Evolutionary conservation across 2,797 vertebrate species (phyloP).

Genomic region (Lycodopsis pacificus): DNA sequence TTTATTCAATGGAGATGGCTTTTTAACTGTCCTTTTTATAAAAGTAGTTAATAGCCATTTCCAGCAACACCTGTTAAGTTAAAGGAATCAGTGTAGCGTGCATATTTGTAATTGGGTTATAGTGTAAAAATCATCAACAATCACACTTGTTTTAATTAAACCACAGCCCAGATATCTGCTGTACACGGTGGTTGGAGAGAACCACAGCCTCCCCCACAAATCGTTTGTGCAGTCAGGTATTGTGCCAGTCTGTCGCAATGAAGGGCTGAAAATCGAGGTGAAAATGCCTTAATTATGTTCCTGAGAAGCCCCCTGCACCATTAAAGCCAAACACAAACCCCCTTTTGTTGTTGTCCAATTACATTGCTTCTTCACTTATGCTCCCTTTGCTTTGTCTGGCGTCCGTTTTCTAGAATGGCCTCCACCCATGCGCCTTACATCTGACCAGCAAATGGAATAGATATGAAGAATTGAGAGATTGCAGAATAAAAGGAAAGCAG

Average conservation of each 20-base stretch:
- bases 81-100: background rate
- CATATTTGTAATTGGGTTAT: slow-evolving; percentile 14
- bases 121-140: slow-evolving; percentile 4
- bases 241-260: slow-evolving; percentile 60
- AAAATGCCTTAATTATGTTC: slow-evolving; percentile 68
- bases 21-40: background rate
- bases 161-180: slow-evolving; percentile 17
- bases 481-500: slow-evolving; percentile 24
- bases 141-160: slow-evolving; percentile 28
- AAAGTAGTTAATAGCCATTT: slow-evolving; percentile 1
- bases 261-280: slow-evolving; percentile 48
- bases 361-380: slow-evolving; percentile 51
- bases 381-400: slow-evolving; percentile 46
- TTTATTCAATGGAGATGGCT: background rate
- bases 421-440: slow-evolving; percentile 41
- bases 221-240: slow-evolving; percentile 60
- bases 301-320: slow-evolving; percentile 35
- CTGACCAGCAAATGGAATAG: slow-evolving; percentile 45
- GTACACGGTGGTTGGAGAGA: slow-evolving; percentile 12
- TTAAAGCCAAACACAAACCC: slow-evolving; percentile 60
- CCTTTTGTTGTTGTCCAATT: slow-evolving; percentile 64
- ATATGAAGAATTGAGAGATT: slow-evolving; percentile 37
- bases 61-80: background rate
- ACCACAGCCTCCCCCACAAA: slow-evolving; percentile 33
- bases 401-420: slow-evolving; percentile 54